Conservation (phyloP, 30 jellyfish, hydroid and myxozoan genomes). For the Clytia hemisphaerica region DNA sequence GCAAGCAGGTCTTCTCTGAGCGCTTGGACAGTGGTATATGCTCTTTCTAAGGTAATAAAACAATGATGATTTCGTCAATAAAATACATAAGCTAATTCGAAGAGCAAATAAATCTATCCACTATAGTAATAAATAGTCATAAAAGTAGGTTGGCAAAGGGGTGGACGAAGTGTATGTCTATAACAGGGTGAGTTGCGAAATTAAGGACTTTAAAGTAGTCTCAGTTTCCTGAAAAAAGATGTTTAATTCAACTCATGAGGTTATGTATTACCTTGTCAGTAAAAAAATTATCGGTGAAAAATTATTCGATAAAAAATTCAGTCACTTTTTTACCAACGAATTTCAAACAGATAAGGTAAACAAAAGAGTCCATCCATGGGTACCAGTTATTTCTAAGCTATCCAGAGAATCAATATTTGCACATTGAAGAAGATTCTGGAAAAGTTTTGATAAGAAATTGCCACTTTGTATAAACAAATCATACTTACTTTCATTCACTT, state of each 20-base stretch:
- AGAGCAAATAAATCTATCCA: too few relatives aligned
- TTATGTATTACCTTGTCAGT: too few relatives aligned
- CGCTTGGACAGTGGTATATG: not conserved
- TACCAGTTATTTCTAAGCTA: too few relatives aligned
- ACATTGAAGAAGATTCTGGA: not conserved
- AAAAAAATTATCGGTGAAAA: too few relatives aligned
- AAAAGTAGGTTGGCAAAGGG: not conserved
- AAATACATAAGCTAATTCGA: too few relatives aligned
- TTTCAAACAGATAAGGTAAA: too few relatives aligned
- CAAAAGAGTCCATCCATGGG: too few relatives aligned
- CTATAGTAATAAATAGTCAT: not conserved
- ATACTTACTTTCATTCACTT: not conserved
- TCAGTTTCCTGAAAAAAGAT: not conserved
- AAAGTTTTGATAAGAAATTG: not conserved
- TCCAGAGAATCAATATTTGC: not conserved
- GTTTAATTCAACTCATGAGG: too few relatives aligned
- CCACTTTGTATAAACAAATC: not conserved
- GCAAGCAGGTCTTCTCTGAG: not conserved
- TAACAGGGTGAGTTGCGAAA: not conserved
- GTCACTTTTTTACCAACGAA: too few relatives aligned
- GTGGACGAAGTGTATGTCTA: not conserved
- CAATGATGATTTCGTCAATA: too few relatives aligned
- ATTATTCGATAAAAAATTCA: too few relatives aligned
- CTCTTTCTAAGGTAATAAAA: not conserved
- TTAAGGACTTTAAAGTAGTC: not conserved